Evolutionary conservation across 2,888 invertebrate species (phyloP), one percentile per base, ranked within the genome.

Genomic region (Acrobasis repandana): DNA sequence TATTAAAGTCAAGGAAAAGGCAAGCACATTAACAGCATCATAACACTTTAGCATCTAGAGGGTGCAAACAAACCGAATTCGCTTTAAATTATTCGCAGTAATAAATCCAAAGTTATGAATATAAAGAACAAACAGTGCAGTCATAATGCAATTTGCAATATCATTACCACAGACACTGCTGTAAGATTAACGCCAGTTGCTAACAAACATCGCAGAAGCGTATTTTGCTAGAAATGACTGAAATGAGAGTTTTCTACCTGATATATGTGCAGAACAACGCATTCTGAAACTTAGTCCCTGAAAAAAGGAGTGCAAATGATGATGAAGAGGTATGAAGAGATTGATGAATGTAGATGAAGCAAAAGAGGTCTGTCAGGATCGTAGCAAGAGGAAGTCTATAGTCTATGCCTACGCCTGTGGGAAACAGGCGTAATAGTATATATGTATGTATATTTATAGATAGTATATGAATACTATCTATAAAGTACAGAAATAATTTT

Each of bases 91-190:
- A 67, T 66, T 66, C 63, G 63, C 63, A 61, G 65, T 63, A 67
- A 67, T 66, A 70, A 69, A 70, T 67, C 64, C 71, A 69, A 70
- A 74, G 74, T 73, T 77, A 77, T 76, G 79, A 79, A 79, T 79
- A 78, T 76, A 73, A 76, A 76, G 71, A 71, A 72, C 72, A 76
- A 66, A 62, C 65, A 64, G 67, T 65, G 69, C 67, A 73, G 75
- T 75, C 76, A 76, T 83, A 82, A 83, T 80, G 83, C 81, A 80
- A 82, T 84, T 83, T 83, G 83, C 79, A 82, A 81, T 84, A 82
- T 81, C 81, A 82, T 85, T 85, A 84, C 77, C 74, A 71, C 75
- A 78, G 76, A 69, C 75, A 62, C 46, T 72, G 69, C 70, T 69
- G 69, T 68, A 66, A 75, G 79, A 83, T 81, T 83, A 85, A 85